These are phyloP conservation scores for Rhynchopsitta pachyrhyncha DNA, from an alignment of 2,113 vertebrate species.

Conservation along the genomic window DNA sequence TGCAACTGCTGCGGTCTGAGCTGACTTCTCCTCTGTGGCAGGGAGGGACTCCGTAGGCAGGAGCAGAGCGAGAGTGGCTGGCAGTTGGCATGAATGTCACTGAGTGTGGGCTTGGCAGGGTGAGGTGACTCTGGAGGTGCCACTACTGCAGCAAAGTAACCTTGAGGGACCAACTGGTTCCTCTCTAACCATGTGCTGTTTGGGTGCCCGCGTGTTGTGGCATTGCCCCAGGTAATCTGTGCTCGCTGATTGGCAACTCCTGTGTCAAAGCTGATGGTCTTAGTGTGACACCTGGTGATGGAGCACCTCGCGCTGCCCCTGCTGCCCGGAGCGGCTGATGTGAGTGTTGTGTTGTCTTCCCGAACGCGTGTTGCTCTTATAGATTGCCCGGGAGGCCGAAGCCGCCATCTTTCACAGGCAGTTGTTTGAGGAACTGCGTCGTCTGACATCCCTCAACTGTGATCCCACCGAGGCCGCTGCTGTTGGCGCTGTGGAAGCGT, in stretches of 20 bases:
- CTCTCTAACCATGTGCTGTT: not conserved
- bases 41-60: conserved; percentile 33
- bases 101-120: not conserved
- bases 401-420: conserved; percentile 98
- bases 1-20: not conserved
- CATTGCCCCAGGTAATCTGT: not conserved
- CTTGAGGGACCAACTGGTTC: not conserved
- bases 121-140: not conserved
- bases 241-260: not conserved
- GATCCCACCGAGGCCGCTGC: conserved; percentile 94
- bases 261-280: not conserved
- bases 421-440: conserved; percentile 96
- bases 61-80: conserved; percentile 66
- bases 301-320: not conserved
- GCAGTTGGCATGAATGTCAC: conserved; percentile 61
- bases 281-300: not conserved
- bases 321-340: conserved; percentile 25
- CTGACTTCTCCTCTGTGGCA: not conserved
- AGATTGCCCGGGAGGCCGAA: conserved; percentile 98
- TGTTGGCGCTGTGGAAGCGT: conserved; percentile 93
- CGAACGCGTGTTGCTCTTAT: conserved; percentile 72
- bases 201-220: fast-evolving
- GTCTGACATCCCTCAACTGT: conserved; percentile 88
- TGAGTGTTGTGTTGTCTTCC: conserved; percentile 61
- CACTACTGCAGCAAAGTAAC: fast-evolving